phyloP scores from a whole-genome alignment of 35 echinoderm and acorn worm species.

The Antedon bifida region DNA sequence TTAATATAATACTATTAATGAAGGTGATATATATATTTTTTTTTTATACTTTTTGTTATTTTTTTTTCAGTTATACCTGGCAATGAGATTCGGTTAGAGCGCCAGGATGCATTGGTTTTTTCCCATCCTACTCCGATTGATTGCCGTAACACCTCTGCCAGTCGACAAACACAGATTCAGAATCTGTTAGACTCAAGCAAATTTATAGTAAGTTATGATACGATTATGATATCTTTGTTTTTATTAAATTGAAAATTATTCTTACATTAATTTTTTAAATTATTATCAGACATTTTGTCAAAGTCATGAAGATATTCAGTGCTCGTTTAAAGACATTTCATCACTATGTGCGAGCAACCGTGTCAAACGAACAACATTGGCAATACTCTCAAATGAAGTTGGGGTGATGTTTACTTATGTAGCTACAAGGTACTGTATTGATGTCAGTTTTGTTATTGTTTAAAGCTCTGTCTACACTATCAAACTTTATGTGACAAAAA shows the following conservation, averaged over 20 bases:
- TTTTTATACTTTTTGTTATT: no score
- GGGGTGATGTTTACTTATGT: neutral
- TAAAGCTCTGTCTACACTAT: no score
- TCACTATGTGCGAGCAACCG: neutral
- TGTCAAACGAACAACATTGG: neutral
- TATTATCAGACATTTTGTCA: neutral
- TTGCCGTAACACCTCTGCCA: neutral
- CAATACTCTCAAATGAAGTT: neutral
- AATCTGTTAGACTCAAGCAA: neutral
- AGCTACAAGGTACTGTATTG: neutral
- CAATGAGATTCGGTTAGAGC: neutral
- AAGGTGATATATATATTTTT: no score
- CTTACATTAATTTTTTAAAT: neutral
- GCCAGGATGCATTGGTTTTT: neutral
- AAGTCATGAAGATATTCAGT: neutral
- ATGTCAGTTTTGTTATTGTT: no score
- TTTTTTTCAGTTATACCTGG: neutral
- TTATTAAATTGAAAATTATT: no score
- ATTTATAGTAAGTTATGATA: neutral
- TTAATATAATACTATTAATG: no score
- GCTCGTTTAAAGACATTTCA: neutral
- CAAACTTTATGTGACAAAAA: no score
- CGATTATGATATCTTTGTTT: no score
- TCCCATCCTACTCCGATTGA: neutral
- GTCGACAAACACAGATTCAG: neutral